Conservation (phyloP, 1,140 invertebrate species). For the Gryon sp. region DNA sequence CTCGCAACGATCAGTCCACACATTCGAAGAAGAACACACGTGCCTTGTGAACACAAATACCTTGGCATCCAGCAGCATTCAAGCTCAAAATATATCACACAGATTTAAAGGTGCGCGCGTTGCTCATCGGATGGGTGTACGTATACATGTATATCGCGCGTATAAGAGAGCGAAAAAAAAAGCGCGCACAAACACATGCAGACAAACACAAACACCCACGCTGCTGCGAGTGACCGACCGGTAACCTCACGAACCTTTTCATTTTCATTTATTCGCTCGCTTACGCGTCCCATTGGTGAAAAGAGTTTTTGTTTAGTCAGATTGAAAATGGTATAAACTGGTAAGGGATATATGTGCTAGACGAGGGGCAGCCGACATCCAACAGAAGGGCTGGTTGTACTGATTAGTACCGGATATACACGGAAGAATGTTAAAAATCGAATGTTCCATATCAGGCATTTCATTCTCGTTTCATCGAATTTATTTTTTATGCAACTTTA, state of each 20-base stretch:
- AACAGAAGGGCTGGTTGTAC: conserved; percentile 42
- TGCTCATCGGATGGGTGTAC: no score
- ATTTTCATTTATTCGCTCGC: conserved; percentile 69
- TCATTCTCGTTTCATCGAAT: conserved; percentile 32
- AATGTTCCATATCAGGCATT: not conserved
- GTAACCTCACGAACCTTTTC: conserved; percentile 59
- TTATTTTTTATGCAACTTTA: conserved; percentile 25
- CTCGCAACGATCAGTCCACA: conserved; percentile 35
- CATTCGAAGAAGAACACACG: conserved; percentile 28
- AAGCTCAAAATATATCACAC: conserved; percentile 43
- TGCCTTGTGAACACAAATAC: conserved; percentile 43
- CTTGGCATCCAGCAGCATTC: conserved; percentile 29
- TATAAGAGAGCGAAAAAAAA: no score
- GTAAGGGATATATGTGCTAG: conserved; percentile 60
- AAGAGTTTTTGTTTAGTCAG: conserved; percentile 67
- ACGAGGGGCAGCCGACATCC: conserved; percentile 39
- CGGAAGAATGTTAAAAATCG: conserved; percentile 41
- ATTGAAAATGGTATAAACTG: conserved; percentile 70
- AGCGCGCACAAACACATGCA: no score
- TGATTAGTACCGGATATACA: conserved; percentile 57
- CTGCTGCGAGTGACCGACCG: conserved; percentile 15
- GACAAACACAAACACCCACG: conserved; percentile 39
- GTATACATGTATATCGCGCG: no score
- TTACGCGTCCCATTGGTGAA: conserved; percentile 64
- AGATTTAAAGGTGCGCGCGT: no score